phyloP scores from a whole-genome alignment of 2,888 invertebrate genomes.

The Acrobasis suavella region DNA sequence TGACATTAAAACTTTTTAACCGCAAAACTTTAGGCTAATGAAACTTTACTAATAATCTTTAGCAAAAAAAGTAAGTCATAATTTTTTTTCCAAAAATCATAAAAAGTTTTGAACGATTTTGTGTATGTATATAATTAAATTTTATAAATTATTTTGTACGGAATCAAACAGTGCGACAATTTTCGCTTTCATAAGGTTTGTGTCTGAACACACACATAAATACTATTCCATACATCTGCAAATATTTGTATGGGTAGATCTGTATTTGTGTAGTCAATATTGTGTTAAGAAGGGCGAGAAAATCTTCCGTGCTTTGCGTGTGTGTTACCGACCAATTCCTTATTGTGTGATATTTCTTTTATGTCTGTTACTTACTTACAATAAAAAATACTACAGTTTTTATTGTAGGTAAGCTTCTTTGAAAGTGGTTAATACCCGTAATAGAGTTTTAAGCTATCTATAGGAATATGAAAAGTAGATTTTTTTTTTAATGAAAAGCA shows the following conservation, averaged over 20 bases:
- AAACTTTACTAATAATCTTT: constrained; percentile 8
- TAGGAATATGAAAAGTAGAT: no score
- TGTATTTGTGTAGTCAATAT: constrained; percentile 12
- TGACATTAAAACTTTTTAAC: constrained; percentile 1
- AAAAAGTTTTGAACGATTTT: neutral
- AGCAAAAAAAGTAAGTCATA: neutral
- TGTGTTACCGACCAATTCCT: neutral
- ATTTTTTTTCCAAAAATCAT: neutral
- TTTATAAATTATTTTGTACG: neutral
- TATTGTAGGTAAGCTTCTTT: no score
- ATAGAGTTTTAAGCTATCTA: no score
- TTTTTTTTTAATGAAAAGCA: no score
- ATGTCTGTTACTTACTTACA: no score
- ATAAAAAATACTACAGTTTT: no score
- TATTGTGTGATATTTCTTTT: neutral
- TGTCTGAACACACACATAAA: neutral
- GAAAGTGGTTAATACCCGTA: no score
- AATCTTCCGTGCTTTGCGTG: constrained; percentile 1
- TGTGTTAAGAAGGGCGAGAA: constrained; percentile 9
- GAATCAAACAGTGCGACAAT: neutral
- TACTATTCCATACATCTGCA: constrained; percentile 1
- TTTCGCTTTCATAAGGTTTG: neutral
- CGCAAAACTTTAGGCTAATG: neutral
- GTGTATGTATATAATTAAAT: neutral
- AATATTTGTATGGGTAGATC: constrained; percentile 14